These are phyloP conservation scores for Sphaeramia orbicularis DNA, from an alignment of 2,797 vertebrate genomes.

Conservation along the genomic window DNA sequence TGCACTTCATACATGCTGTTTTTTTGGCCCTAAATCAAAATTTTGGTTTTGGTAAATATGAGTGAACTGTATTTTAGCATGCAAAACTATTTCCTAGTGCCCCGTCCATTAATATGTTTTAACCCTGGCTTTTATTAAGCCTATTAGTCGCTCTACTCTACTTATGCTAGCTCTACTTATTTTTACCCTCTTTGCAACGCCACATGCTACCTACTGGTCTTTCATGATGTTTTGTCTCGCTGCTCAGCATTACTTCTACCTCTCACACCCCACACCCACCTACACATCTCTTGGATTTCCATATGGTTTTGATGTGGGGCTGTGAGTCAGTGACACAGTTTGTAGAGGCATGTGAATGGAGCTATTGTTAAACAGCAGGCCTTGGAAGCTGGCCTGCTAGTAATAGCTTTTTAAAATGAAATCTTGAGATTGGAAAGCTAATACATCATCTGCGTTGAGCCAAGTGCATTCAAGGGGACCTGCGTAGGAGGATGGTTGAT, in stretches of 20 bases:
- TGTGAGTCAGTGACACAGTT: slow-evolving; percentile 68
- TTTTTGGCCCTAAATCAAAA: background rate
- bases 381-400: slow-evolving; percentile 59
- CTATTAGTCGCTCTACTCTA: slow-evolving; percentile 1
- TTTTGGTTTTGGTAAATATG: slow-evolving; percentile 19
- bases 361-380: slow-evolving; percentile 72
- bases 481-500: slow-evolving; percentile 50
- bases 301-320: slow-evolving; percentile 76
- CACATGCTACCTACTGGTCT: slow-evolving; percentile 21
- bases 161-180: slow-evolving; percentile 14
- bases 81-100: slow-evolving; percentile 9
- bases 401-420: slow-evolving; percentile 74
- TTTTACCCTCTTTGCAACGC: slow-evolving; percentile 28
- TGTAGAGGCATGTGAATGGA: slow-evolving; percentile 71
- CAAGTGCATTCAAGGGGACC: slow-evolving; percentile 44
- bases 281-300: slow-evolving; percentile 57
- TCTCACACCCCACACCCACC: slow-evolving; percentile 36
- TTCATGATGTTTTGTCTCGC: slow-evolving; percentile 22
- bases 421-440: slow-evolving; percentile 69
- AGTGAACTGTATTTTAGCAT: slow-evolving; percentile 14
- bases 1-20: background rate
- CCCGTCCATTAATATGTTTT: slow-evolving; percentile 28
- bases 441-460: slow-evolving; percentile 53
- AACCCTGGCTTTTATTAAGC: slow-evolving; percentile 42
- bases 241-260: slow-evolving; percentile 28